These are phyloP conservation scores for Tragelaphus scriptus DNA, from an alignment of 2,113 vertebrate genomes.

Conservation along the genomic window DNA sequence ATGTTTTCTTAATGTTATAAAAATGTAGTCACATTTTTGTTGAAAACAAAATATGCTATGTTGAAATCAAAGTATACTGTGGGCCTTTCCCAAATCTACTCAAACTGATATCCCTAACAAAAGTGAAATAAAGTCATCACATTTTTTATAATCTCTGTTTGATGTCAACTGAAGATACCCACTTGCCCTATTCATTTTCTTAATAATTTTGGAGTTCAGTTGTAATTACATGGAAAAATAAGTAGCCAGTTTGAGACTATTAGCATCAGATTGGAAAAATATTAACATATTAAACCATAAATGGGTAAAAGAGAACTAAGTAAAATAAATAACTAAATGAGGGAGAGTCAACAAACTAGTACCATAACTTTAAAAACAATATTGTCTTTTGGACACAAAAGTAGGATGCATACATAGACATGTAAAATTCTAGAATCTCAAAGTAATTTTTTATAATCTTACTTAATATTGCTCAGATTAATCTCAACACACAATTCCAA, in stretches of 20 bases:
- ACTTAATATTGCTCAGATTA: neutral
- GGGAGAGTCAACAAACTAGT: neutral
- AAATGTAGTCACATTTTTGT: neutral
- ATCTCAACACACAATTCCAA: neutral
- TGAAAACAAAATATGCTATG: neutral
- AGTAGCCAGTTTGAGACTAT: neutral
- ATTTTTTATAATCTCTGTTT: neutral
- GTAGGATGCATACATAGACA: neutral
- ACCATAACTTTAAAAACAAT: neutral
- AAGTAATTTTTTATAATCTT: neutral
- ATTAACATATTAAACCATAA: neutral
- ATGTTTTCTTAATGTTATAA: neutral
- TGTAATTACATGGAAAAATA: neutral
- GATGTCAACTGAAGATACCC: neutral
- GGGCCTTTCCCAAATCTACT: neutral
- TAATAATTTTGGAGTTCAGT: neutral
- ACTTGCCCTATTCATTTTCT: neutral
- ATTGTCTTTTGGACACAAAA: neutral
- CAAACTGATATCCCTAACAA: neutral
- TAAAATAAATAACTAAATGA: neutral
- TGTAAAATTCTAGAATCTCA: neutral
- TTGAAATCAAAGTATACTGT: neutral
- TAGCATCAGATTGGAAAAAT: neutral
- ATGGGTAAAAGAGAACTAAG: neutral
- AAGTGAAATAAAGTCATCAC: neutral